These are phyloP conservation scores for Sebastes steindachneri DNA, from an alignment of 2,797 vertebrate genomes.

Conservation along the genomic window DNA sequence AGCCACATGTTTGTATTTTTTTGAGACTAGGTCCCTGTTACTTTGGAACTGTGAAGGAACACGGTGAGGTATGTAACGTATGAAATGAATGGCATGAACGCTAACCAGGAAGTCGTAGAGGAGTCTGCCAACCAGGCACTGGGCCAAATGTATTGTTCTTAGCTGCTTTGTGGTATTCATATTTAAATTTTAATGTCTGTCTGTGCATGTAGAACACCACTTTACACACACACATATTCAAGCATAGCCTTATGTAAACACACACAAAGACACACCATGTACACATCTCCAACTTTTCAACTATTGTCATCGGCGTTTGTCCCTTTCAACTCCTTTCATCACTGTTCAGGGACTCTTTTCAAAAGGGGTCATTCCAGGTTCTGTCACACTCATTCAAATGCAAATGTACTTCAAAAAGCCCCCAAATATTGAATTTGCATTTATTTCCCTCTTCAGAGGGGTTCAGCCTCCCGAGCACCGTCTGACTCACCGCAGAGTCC, in stretches of 20 bases:
- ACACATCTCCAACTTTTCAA: slow-evolving; percentile 35
- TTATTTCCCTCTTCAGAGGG: slow-evolving; percentile 66
- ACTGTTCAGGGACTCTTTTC: slow-evolving; percentile 27
- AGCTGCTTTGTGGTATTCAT: background rate
- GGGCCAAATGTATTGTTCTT: slow-evolving; percentile 18
- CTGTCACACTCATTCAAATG: slow-evolving; percentile 70
- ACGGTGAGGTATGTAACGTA: slow-evolving; percentile 81
- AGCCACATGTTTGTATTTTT: slow-evolving; percentile 93
- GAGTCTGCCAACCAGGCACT: slow-evolving; percentile 8
- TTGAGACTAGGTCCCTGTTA: slow-evolving; percentile 56
- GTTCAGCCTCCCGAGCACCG: slow-evolving; percentile 57
- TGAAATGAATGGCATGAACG: slow-evolving; percentile 80
- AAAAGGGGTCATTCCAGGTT: slow-evolving; percentile 70
- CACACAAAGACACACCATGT: slow-evolving; percentile 3
- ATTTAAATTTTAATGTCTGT: slow-evolving; percentile 7
- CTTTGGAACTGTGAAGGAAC: slow-evolving; percentile 78
- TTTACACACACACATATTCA: background rate
- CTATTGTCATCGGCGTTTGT: slow-evolving; percentile 38
- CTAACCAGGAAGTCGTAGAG: background rate
- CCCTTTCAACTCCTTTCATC: slow-evolving; percentile 48
- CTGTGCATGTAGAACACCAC: background rate
- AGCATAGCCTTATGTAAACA: background rate
- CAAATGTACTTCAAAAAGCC: slow-evolving; percentile 66
- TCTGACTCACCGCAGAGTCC: slow-evolving; percentile 67
- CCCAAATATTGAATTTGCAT: slow-evolving; percentile 72